These are phyloP conservation scores for Oenanthe melanoleuca DNA, from an alignment of 2,113 vertebrate genomes.

Conservation along the genomic window DNA sequence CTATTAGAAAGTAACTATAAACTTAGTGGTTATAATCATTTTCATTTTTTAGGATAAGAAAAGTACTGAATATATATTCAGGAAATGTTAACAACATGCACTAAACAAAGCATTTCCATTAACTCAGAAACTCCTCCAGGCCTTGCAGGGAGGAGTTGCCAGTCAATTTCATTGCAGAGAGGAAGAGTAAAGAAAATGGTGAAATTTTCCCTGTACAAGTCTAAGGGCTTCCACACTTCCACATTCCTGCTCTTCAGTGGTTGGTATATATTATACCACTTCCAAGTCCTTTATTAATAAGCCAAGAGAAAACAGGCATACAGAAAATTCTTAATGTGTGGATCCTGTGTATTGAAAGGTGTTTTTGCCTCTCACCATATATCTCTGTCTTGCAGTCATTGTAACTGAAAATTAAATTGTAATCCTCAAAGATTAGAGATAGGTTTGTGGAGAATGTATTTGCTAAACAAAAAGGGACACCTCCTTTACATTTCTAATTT, in stretches of 20 bases:
- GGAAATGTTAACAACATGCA: neutral
- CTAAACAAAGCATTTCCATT: neutral
- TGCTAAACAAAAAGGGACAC: neutral
- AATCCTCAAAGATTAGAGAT: neutral
- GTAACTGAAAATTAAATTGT: neutral
- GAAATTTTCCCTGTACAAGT: neutral
- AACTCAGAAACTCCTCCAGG: neutral
- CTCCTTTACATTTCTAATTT: neutral
- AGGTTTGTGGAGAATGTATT: neutral
- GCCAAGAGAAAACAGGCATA: neutral
- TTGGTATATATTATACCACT: neutral
- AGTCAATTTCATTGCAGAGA: neutral
- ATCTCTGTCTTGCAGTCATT: neutral
- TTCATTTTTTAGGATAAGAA: neutral
- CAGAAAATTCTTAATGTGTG: neutral
- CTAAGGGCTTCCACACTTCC: neutral
- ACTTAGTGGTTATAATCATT: neutral
- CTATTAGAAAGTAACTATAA: neutral
- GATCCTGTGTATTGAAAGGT: neutral
- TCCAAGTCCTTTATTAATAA: neutral
- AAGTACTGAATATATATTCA: neutral
- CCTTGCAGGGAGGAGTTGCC: neutral
- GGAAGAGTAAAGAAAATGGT: neutral
- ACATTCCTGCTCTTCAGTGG: neutral
- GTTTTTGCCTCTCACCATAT: neutral